Evolutionary conservation across 2,888 invertebrate species (phyloP), one percentile per base, ranked within the genome.

Genomic region (Synergus umbraculus): DNA sequence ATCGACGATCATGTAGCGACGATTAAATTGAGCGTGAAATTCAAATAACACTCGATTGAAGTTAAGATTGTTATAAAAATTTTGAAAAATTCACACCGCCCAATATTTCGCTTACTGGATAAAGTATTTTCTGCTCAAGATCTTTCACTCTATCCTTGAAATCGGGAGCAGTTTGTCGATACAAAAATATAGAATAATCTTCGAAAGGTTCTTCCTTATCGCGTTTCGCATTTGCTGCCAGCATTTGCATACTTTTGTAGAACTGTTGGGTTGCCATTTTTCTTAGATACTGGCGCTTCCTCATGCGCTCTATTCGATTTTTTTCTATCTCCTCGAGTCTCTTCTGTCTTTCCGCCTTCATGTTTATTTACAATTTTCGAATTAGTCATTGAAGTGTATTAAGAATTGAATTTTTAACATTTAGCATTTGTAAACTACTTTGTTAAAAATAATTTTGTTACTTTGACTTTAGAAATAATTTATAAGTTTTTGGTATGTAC

Each of bases 111-210:
- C 95, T 96, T 96, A 96, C 96, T 90, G 95, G 95, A 92, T 95
- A 95, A 85, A 95, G 93, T 87, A 96, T 94, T 92, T 96, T 95
- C 92, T 94, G 94, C 92, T 96, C 97, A 90, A 97, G 93, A 87
- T 96, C 95, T 94, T 96, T 96, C 82, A 97, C 97, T 82, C 97
- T 94, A 91, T 97, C 97, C 92, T 95, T 95, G 93, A 97, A 97
- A 90, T 96, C 95, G 9, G 96, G 96, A 18, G 97, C 97, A 79
- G 95, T 96, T 92, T 97, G 97, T 77, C 97, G 94, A 92, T 97
- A 97, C 89, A 97, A 94, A 92, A 96, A 97, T 89, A 97, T 94
- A 43, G 97, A 96, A 93, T 97, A 97, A 93, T 97, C 96, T 92
- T 97, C 96, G 89, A 97, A 95, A 81, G 96, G 95, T 44, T 95